A percentile compares a stretch with the other conserved stretches of the same genome.
Evolutionary conservation across 2,797 vertebrate species (phyloP).

Genomic region (Hydrophis major): DNA sequence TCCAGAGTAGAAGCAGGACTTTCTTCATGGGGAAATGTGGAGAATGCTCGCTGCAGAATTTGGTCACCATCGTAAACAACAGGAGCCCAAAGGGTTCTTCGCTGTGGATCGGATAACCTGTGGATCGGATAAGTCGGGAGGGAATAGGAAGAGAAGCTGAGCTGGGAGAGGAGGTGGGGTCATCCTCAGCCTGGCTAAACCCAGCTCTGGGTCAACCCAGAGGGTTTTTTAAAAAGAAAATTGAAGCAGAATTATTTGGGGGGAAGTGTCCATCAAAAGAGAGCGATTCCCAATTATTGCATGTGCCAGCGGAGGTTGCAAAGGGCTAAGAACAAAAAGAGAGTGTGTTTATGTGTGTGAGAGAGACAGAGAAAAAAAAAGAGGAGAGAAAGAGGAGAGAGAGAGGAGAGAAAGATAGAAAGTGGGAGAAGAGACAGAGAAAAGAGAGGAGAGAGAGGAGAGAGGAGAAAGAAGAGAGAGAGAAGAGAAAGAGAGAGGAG

Average conservation of each 20-base stretch:
- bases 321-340: not conserved
- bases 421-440: too few species aligned
- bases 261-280: not conserved
- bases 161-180: too few species aligned
- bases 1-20: conserved; percentile 92
- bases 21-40: conserved; percentile 98
- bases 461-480: too few species aligned
- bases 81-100: conserved; percentile 91
- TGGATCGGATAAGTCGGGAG: too few species aligned
- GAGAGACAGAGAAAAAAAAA: not conserved
- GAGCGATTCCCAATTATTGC: not conserved
- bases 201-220: not conserved
- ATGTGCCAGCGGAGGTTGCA: not conserved
- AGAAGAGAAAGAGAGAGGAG: too few species aligned
- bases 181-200: not conserved
- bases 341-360: not conserved
- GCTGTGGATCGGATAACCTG: conserved; percentile 83
- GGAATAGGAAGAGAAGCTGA: not conserved
- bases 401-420: too few species aligned
- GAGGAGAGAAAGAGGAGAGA: too few species aligned
- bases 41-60: conserved; percentile 93
- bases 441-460: too few species aligned
- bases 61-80: conserved; percentile 94
- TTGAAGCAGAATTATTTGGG: not conserved
- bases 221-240: too few species aligned